Conservation (phyloP, 2,888 invertebrate genomes). For the Andrena minutula region DNA sequence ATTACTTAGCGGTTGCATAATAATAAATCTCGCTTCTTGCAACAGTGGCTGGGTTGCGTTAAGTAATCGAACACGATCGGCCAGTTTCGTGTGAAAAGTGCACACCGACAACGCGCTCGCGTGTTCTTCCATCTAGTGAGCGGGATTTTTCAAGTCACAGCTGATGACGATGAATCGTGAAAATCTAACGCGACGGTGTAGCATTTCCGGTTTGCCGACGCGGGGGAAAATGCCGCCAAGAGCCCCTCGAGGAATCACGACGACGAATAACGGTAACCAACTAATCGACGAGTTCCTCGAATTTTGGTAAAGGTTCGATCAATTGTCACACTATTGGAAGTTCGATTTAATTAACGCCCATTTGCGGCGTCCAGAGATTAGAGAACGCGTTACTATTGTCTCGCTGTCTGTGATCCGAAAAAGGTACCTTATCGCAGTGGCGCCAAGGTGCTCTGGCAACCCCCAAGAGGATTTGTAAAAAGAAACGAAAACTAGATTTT, state of each 20-base stretch:
- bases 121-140: too few relatives aligned
- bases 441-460: neutral
- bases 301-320: neutral
- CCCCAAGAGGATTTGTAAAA: too few relatives aligned
- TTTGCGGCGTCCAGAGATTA: neutral
- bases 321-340: neutral
- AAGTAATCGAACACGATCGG: constrained; percentile 1
- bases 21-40: too few relatives aligned
- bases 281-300: constrained; percentile 25
- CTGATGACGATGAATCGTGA: constrained; percentile 10
- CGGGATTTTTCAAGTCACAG: too few relatives aligned
- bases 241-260: neutral
- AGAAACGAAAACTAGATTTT: too few relatives aligned
- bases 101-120: too few relatives aligned
- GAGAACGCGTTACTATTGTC: neutral
- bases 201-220: constrained; percentile 44
- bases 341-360: constrained; percentile 11
- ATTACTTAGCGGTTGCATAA: too few relatives aligned
- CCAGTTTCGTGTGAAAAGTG: neutral
- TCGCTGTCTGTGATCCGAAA: neutral
- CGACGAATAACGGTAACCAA: neutral
- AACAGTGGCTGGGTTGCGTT: neutral
- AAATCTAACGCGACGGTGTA: constrained; percentile 31
- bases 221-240: constrained; percentile 33
- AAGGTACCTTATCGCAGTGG: neutral